A percentile compares a stretch with the other conserved stretches of the same genome.
phyloP scores from a whole-genome alignment of 2,888 invertebrate species.

The Erebia palarica region DNA sequence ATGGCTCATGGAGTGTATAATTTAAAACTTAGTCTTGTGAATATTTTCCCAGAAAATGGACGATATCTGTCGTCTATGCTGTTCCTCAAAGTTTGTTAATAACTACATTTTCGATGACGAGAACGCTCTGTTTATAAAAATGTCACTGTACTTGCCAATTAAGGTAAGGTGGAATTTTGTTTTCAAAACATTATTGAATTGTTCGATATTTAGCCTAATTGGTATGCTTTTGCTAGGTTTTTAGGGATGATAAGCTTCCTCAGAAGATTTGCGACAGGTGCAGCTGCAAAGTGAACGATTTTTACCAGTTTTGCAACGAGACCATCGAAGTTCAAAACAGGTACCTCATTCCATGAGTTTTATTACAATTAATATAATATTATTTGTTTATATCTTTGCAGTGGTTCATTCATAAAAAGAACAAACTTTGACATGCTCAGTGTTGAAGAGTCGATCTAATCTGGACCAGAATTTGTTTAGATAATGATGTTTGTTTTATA shows the following conservation, averaged over 20 bases:
- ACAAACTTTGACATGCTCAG: slow-evolving; percentile 7
- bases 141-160: slow-evolving; percentile 87
- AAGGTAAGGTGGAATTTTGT: slow-evolving; percentile 78
- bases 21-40: slow-evolving; percentile 41
- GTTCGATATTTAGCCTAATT: slow-evolving; percentile 29
- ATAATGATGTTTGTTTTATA: slow-evolving; percentile 17
- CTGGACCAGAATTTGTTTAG: slow-evolving; percentile 20
- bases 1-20: slow-evolving; percentile 42
- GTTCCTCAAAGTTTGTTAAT: slow-evolving; percentile 81
- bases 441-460: slow-evolving; percentile 8
- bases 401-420: slow-evolving; percentile 24
- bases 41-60: slow-evolving; percentile 60
- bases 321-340: slow-evolving; percentile 85
- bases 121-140: slow-evolving; percentile 86
- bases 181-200: slow-evolving; percentile 24
- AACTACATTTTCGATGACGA: slow-evolving; percentile 87
- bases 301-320: slow-evolving; percentile 88
- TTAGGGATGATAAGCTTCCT: slow-evolving; percentile 85
- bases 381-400: slow-evolving; percentile 21
- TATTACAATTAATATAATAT: neutral
- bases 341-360: slow-evolving; percentile 44
- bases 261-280: slow-evolving; percentile 88
- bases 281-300: slow-evolving; percentile 86
- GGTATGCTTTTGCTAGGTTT: slow-evolving; percentile 75
- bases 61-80: slow-evolving; percentile 73